Base-by-base conservation (phyloP, 2,797 vertebrate genomes). In the Chrosomus eos region DNA sequence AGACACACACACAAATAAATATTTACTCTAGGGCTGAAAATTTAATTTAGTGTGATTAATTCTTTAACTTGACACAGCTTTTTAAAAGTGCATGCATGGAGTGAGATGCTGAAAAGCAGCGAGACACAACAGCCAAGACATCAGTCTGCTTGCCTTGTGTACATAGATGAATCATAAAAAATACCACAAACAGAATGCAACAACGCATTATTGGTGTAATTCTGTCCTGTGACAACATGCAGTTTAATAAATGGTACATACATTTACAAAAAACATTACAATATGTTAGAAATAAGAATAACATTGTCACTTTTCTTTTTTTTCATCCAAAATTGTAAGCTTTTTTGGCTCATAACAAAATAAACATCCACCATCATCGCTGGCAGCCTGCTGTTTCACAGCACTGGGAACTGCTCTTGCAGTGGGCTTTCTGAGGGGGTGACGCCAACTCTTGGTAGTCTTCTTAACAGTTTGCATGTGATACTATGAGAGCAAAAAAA, bases 391-490 rank as follows among this genome's bases (percentile, higher is more conserved):
- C 79, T 97, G 97, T 90, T 99, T 98, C 88, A 99, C 97, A 40
- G 97, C 91, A 28, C 96, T 97, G 92, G 97, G 95, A 66, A 96
- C 96, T 71, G 97, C 97, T 89, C 97, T 95, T 71, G 96, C 93
- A 5, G 97, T 97, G 26, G 97, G 97, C 89, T 97, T 99, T 93
- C 95, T 96, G 80, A 99, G 92, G 13, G 97, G 98, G 92, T 97
- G 97, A 77, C 96, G 95, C 97, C 97, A 97, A 91, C 97, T 99
- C 93, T 98, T 98, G 70, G 94, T 92, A 36, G 96, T 93, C 93
- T 95, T 97, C 90, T 93, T 97, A 74, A 89, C 90, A 72, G 92
- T 90, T 87, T 94, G 89, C 40, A 91, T 88, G 73, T 90, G 89
- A 86, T 94, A 95, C 95, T 93, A 88, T 75, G 89, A 89, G 64